phyloP scores from a whole-genome alignment of 2,113 vertebrate species.

The Sminthopsis crassicaudata region DNA sequence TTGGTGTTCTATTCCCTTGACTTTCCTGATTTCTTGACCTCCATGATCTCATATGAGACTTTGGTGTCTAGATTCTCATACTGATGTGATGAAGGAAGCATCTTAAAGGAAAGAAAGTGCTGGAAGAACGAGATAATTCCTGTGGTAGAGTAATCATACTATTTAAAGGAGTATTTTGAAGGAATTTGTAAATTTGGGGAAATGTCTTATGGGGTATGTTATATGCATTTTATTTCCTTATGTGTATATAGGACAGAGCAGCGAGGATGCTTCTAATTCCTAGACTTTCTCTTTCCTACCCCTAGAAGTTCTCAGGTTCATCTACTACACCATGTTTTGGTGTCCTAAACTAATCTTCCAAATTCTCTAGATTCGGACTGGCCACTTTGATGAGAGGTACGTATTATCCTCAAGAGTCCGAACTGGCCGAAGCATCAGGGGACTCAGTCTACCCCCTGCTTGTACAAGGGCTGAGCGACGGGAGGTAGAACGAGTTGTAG shows the following conservation, averaged over 20 bases:
- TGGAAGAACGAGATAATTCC: not conserved
- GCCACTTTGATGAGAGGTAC: constrained; percentile 94
- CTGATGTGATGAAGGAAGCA: constrained; percentile 10
- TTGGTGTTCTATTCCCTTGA: not conserved
- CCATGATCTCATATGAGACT: constrained; percentile 38
- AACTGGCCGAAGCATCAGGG: constrained; percentile 90
- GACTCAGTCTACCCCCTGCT: constrained; percentile 89
- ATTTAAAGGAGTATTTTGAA: not conserved
- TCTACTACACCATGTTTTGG: not conserved
- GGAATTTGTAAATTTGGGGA: not conserved
- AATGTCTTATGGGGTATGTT: not conserved
- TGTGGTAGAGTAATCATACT: not conserved
- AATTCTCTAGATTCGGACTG: constrained; percentile 87
- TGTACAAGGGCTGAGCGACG: constrained; percentile 87
- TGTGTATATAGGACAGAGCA: not conserved
- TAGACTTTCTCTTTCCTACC: not conserved
- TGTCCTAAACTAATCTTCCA: constrained; percentile 34
- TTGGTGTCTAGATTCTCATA: constrained; percentile 37
- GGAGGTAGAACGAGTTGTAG: constrained; percentile 87
- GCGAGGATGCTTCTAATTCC: not conserved
- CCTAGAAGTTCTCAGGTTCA: not conserved
- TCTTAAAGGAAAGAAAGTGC: constrained; percentile 50
- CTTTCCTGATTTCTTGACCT: not conserved
- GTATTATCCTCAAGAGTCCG: constrained; percentile 96
- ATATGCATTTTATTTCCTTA: not conserved